These are phyloP conservation scores for Caenorhabditis tropicalis DNA, from an alignment of 1,140 invertebrate species.

Conservation along the genomic window DNA sequence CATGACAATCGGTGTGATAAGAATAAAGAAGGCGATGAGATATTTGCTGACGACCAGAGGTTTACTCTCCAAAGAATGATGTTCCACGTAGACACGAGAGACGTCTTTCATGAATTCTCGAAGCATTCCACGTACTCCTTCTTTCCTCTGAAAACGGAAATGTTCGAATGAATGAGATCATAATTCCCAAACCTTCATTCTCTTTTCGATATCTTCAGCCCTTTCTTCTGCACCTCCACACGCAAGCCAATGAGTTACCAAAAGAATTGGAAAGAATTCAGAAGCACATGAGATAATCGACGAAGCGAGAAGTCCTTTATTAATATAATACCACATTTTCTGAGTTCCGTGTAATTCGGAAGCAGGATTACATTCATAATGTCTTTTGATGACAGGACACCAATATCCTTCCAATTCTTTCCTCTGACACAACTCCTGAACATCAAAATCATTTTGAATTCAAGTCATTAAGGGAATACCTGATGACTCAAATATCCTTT, in stretches of 20 bases:
- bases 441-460: slow-evolving; percentile 9
- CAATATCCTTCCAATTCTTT: slow-evolving; percentile 70
- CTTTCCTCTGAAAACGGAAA: slow-evolving; percentile 58
- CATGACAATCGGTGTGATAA: slow-evolving; percentile 43
- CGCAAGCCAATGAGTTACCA: slow-evolving; percentile 70
- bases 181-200: slow-evolving; percentile 54
- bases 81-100: slow-evolving; percentile 64
- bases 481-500: slow-evolving; percentile 71
- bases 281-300: slow-evolving; percentile 71
- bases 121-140: slow-evolving; percentile 67
- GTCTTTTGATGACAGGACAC: slow-evolving; percentile 67
- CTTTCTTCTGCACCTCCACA: slow-evolving; percentile 71
- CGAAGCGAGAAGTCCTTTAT: slow-evolving; percentile 68
- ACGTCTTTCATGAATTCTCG: slow-evolving; percentile 69
- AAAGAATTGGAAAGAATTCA: slow-evolving; percentile 71
- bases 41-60: slow-evolving; percentile 53
- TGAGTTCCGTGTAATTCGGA: slow-evolving; percentile 67
- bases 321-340: slow-evolving; percentile 72
- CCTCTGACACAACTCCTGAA: slow-evolving; percentile 68
- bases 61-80: slow-evolving; percentile 34
- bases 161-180: background rate
- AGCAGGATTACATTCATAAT: slow-evolving; percentile 65
- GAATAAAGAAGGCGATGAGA: slow-evolving; percentile 39
- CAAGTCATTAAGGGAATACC: slow-evolving; percentile 50
- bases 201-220: slow-evolving; percentile 66